Evolutionary conservation across 2,113 vertebrate genomes (phyloP), one percentile per base, ranked within the genome.

Genomic region (Melanostigma gelatinosum): DNA sequence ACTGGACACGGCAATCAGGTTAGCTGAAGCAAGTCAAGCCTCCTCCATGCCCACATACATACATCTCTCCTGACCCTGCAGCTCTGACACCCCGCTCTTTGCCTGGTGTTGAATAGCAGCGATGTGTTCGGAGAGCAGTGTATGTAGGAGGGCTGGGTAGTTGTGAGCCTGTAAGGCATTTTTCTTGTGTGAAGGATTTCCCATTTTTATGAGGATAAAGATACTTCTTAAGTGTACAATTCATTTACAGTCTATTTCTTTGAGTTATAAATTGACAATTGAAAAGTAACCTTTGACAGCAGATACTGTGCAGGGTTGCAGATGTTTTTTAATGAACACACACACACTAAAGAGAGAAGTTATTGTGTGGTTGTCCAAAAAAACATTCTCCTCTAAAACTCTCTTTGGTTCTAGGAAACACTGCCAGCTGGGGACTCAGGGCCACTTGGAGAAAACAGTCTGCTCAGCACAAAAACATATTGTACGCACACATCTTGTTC

Each of bases 1-100:
- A 84, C 72, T 89, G 85, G 90, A 83, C 72, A 61, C 60, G 27
- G 70, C 78, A 94, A 93, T 90, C 90, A 83, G 77, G 85, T 94
- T 93, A 93, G 70, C 77, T 9, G 50, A 71, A 76, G 50, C 71
- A 54, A 80, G 76, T 79, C 44, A 24, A 61, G 77, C 64, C 48
- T 46, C n/a, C 27, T 67, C 74, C 55, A n/a, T 61, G 52, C 24
- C 52, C 64, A 72, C 66, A 58, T 58, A 52, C 60, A 76, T n/a
- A 48, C 54, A 36, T 57, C 73, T 66, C 75, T 77, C 63, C 82
- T 81, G 79, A 85, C 82, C 70, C 15, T 75, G 69, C 62, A 79
- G 65, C 72, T 83, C 60, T 32, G 46, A 73, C 58, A 66, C 42
- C 54, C 12, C 6, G 66, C 46, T 62, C 62, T 80, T 46, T 84